A percentile compares a stretch with the other conserved stretches of the same genome.
phyloP scores from a whole-genome alignment of 2,888 invertebrate species.

The Agrotis ipsilon region DNA sequence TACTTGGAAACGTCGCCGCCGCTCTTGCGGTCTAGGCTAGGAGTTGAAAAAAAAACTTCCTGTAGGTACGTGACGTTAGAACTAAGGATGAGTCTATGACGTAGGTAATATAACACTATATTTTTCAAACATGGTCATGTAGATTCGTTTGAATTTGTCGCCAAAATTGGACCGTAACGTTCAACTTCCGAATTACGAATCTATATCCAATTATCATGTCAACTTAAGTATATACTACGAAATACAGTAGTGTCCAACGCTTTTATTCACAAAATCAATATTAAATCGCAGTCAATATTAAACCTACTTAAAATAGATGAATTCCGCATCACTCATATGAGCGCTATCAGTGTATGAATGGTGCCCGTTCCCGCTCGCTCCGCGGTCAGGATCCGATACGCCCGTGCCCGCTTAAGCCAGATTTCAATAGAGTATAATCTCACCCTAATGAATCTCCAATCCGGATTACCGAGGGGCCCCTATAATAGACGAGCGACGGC shows the following conservation, averaged over 20 bases:
- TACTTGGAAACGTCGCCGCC: slow-evolving; percentile 38
- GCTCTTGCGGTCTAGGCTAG: slow-evolving; percentile 42
- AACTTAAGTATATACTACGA: background rate
- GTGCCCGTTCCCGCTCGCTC: slow-evolving; percentile 35
- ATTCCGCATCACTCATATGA: slow-evolving; percentile 52
- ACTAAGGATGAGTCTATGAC: background rate
- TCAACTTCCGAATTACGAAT: background rate
- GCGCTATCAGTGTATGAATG: slow-evolving; percentile 55
- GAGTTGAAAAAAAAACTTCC: slow-evolving; percentile 48
- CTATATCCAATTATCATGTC: background rate
- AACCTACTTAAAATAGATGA: slow-evolving; percentile 54
- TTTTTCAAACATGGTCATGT: background rate
- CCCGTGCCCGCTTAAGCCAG: slow-evolving; percentile 85
- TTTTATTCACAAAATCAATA: slow-evolving; percentile 20
- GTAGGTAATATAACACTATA: background rate
- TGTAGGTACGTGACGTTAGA: slow-evolving; percentile 43
- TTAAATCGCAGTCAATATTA: slow-evolving; percentile 38
- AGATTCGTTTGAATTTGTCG: background rate
- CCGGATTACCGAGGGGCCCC: slow-evolving; percentile 88
- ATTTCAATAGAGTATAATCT: slow-evolving; percentile 91
- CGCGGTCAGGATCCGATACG: slow-evolving; percentile 71
- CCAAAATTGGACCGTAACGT: background rate
- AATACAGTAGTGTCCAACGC: background rate
- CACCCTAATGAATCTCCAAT: slow-evolving; percentile 91
- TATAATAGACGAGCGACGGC: slow-evolving; percentile 83